These are phyloP conservation scores for Asobara japonica DNA, from an alignment of 1,140 invertebrate species.

Conservation along the genomic window DNA sequence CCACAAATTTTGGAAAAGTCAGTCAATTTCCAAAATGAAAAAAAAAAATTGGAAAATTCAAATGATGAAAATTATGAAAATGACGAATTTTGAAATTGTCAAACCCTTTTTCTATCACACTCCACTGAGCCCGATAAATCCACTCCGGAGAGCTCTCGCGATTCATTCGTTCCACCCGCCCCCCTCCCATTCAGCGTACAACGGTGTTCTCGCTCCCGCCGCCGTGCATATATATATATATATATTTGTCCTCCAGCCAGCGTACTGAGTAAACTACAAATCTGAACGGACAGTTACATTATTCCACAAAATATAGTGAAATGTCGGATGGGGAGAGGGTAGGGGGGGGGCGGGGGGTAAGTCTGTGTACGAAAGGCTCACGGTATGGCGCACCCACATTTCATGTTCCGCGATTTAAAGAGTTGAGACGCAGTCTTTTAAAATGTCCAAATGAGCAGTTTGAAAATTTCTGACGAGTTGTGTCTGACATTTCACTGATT, in stretches of 20 bases:
- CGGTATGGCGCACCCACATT: not conserved
- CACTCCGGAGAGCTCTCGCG: not conserved
- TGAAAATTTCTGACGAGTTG: too few relatives aligned
- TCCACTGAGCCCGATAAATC: slow-evolving; percentile 14
- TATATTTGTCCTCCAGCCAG: slow-evolving; percentile 11
- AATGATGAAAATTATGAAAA: too few relatives aligned
- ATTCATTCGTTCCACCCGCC: not conserved
- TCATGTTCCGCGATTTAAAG: not conserved
- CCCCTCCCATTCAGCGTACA: not conserved
- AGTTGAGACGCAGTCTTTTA: not conserved
- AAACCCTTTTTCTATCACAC: slow-evolving; percentile 12
- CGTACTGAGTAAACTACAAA: slow-evolving; percentile 11
- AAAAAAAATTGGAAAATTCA: too few relatives aligned
- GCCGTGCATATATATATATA: not conserved
- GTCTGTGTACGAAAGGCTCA: not conserved
- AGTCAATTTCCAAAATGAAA: too few relatives aligned
- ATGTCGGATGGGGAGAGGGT: not conserved
- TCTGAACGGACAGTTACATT: slow-evolving; percentile 3
- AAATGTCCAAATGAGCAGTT: not conserved
- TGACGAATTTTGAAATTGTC: too few relatives aligned
- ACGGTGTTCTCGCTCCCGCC: not conserved
- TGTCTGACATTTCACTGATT: too few relatives aligned
- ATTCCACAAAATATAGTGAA: not conserved
- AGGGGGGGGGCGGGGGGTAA: not conserved
- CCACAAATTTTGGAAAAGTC: too few relatives aligned